These are phyloP conservation scores for Charadrius vociferus DNA, from an alignment of 2,113 vertebrate genomes.

Conservation along the genomic window DNA sequence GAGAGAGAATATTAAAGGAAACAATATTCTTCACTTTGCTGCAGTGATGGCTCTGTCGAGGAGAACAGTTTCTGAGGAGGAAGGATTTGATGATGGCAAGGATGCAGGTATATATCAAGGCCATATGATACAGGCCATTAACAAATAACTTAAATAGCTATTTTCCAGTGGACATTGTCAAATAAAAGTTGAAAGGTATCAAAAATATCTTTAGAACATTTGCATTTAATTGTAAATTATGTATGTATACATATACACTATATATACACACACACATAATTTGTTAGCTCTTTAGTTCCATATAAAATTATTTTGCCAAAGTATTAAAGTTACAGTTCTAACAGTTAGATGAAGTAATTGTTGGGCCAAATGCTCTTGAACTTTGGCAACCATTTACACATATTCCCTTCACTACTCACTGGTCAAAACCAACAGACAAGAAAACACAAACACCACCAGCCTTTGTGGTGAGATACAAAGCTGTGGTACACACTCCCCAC, in stretches of 20 bases:
- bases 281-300: background rate
- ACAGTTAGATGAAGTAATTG: background rate
- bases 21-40: background rate
- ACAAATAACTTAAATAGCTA: background rate
- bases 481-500: background rate
- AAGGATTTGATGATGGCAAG: background rate
- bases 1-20: background rate
- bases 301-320: background rate
- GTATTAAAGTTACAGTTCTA: background rate
- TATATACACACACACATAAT: background rate
- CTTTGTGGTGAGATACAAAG: background rate
- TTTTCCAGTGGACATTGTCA: background rate
- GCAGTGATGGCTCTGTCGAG: background rate
- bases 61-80: background rate
- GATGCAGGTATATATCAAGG: background rate
- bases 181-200: background rate
- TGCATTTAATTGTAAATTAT: background rate
- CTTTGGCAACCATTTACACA: background rate
- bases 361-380: background rate
- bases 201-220: background rate
- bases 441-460: background rate
- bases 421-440: background rate
- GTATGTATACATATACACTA: background rate
- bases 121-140: background rate
- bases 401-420: background rate